These are phyloP conservation scores for Plagodis pulveraria DNA, from an alignment of 2,888 invertebrate species.

Conservation along the genomic window DNA sequence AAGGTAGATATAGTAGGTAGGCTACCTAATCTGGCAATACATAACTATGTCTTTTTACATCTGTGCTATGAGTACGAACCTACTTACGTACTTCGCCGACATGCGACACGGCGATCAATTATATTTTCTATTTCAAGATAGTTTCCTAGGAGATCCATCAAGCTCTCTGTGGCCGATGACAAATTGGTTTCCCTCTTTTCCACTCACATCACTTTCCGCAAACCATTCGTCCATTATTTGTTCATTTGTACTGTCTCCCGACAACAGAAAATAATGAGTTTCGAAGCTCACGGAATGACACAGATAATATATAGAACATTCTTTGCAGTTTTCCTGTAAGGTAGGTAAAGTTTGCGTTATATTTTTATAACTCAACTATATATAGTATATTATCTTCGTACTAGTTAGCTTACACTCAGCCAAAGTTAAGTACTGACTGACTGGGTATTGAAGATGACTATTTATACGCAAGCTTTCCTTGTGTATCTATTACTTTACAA, in stretches of 20 bases:
- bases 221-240: slow-evolving; percentile 54
- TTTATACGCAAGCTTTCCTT: no score
- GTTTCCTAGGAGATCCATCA: slow-evolving; percentile 26
- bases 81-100: slow-evolving; percentile 24
- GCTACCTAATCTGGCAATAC: neutral
- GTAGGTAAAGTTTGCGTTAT: no score
- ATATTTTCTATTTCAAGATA: slow-evolving; percentile 22
- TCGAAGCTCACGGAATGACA: slow-evolving; percentile 27
- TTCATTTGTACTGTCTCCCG: slow-evolving; percentile 53
- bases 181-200: slow-evolving; percentile 43
- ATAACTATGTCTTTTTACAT: slow-evolving; percentile 26
- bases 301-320: slow-evolving; percentile 7
- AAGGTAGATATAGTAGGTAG: no score
- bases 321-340: neutral
- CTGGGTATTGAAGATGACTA: no score
- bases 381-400: no score
- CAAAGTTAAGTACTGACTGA: no score
- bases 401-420: no score
- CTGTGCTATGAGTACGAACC: neutral
- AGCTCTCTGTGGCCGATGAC: slow-evolving; percentile 35
- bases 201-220: slow-evolving; percentile 46
- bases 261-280: slow-evolving; percentile 42
- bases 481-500: no score
- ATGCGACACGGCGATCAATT: slow-evolving; percentile 3
- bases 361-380: no score